phyloP scores from a whole-genome alignment of 2,113 vertebrate species.

The Chinchilla lanigera region DNA sequence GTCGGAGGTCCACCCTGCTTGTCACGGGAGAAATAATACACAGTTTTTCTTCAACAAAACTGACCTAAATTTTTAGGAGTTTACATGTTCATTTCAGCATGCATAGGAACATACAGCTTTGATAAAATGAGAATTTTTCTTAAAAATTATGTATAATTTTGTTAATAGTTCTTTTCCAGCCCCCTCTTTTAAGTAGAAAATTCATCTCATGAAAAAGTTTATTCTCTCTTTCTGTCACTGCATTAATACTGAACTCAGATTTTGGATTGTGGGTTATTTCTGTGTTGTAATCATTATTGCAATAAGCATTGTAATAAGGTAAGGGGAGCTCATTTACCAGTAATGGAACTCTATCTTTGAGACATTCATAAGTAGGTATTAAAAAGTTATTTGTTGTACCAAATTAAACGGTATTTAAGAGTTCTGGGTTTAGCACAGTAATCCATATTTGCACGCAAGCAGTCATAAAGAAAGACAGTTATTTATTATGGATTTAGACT shows the following conservation, averaged over 20 bases:
- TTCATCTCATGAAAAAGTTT: background rate
- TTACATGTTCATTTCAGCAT: background rate
- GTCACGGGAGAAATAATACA: background rate
- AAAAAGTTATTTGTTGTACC: conserved; percentile 69
- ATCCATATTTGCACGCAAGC: conserved; percentile 16
- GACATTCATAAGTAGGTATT: conserved; percentile 62
- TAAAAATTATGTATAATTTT: background rate
- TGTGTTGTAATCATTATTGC: background rate
- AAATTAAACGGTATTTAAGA: conserved; percentile 59
- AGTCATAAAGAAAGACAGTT: conserved; percentile 33
- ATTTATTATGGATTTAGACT: background rate
- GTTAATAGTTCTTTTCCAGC: background rate
- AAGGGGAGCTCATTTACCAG: background rate
- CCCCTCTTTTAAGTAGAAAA: background rate
- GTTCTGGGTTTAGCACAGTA: conserved; percentile 1
- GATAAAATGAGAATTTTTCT: background rate
- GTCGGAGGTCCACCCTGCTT: background rate
- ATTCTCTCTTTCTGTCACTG: background rate
- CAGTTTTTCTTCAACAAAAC: background rate
- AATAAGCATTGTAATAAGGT: conserved; percentile 42
- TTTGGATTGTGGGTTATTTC: conserved; percentile 52
- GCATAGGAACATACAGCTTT: background rate
- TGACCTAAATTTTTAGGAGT: background rate
- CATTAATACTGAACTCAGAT: conserved; percentile 55
- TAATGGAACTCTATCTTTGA: conserved; percentile 47